Evolutionary conservation across 2,113 vertebrate genomes (phyloP).

Genomic region (Clarias batrachus): DNA sequence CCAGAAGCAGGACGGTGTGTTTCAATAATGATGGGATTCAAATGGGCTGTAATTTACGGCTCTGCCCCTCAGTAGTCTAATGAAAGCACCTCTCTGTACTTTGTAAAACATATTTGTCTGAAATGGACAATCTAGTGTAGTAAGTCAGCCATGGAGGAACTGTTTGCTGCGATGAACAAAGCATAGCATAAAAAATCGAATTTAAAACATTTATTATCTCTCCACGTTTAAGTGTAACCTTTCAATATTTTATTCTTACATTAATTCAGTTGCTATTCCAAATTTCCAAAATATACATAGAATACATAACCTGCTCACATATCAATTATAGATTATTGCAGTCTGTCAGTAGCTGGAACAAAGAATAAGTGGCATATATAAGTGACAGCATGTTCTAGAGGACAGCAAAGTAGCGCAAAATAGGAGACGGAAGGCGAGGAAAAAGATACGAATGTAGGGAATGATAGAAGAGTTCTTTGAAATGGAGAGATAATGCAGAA

Average conservation of each 20-base stretch:
- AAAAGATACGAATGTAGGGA: slow-evolving; percentile 7
- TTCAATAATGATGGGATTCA: slow-evolving; percentile 34
- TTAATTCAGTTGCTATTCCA: background rate
- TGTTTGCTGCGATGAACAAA: slow-evolving; percentile 21
- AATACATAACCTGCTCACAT: background rate
- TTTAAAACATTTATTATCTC: background rate
- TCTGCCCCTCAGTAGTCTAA: slow-evolving; percentile 36
- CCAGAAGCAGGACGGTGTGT: slow-evolving; percentile 38
- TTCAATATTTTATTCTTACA: background rate
- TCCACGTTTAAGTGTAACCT: background rate
- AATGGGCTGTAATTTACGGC: slow-evolving; percentile 40
- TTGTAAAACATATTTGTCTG: slow-evolving; percentile 47
- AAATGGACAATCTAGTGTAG: slow-evolving; percentile 49
- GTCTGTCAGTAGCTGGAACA: background rate
- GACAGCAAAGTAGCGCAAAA: background rate
- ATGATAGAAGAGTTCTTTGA: background rate
- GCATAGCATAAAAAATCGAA: background rate
- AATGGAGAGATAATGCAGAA: slow-evolving; percentile 9
- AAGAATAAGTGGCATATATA: background rate
- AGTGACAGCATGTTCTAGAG: background rate
- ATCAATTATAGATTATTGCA: slow-evolving; percentile 9
- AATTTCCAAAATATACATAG: background rate
- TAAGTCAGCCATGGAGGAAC: background rate
- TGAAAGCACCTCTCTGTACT: slow-evolving; percentile 43
- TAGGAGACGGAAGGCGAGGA: slow-evolving; percentile 6